phyloP scores from a whole-genome alignment of 2,888 invertebrate species.

The Euplexia lucipara region DNA sequence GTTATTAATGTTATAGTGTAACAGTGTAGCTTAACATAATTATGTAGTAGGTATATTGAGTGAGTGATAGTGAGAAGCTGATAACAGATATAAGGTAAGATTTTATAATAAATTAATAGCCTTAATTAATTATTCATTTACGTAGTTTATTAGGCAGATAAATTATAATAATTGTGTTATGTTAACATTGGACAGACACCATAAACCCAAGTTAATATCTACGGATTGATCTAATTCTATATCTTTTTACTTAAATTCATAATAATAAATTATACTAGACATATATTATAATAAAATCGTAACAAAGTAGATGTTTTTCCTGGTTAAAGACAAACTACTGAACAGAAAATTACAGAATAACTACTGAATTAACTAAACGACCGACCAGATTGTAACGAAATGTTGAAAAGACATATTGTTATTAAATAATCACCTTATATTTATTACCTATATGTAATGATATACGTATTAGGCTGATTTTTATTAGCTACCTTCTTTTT shows the following conservation, averaged over 20 bases:
- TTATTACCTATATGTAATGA: constrained; percentile 14
- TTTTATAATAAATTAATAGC: constrained; percentile 29
- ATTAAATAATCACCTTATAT: constrained; percentile 30
- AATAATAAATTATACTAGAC: constrained; percentile 39
- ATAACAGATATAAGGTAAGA: constrained; percentile 30
- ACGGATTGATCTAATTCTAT: constrained; percentile 27
- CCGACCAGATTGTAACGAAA: constrained; percentile 25
- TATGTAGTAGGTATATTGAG: constrained; percentile 31
- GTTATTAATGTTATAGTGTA: constrained; percentile 37
- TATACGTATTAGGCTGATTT: constrained; percentile 10
- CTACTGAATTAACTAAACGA: constrained; percentile 31
- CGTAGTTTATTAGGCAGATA: constrained; percentile 23
- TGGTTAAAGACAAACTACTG: constrained; percentile 27
- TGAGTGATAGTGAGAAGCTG: constrained; percentile 31
- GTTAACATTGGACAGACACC: constrained; percentile 30
- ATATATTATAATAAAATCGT: constrained; percentile 32
- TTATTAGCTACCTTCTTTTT: constrained; percentile 17
- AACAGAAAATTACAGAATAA: constrained; percentile 26
- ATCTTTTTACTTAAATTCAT: constrained; percentile 20
- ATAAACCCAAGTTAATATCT: constrained; percentile 34
- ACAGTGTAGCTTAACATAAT: constrained; percentile 34
- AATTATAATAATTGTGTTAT: constrained; percentile 29
- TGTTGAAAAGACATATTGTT: constrained; percentile 33
- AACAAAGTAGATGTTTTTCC: constrained; percentile 22
- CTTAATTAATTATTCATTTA: constrained; percentile 22